phyloP scores from a whole-genome alignment of 2,113 vertebrate species.

The Erythrocercus mccallii region DNA sequence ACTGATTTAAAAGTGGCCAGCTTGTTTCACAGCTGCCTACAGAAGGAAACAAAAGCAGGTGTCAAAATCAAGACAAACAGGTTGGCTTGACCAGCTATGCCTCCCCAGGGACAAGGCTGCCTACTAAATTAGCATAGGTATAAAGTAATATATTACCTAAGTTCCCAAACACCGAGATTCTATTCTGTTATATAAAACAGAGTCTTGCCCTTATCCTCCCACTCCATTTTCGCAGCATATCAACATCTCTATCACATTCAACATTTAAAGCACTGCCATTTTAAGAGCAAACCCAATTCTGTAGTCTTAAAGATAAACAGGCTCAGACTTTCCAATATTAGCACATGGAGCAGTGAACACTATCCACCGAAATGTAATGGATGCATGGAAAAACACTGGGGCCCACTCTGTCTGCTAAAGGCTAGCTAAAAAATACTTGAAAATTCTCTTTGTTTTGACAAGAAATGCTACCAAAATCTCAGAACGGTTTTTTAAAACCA shows the following conservation, averaged over 20 bases:
- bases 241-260: neutral
- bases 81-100: neutral
- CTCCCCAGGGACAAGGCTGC: neutral
- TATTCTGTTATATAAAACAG: neutral
- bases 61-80: slow-evolving; percentile 28
- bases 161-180: neutral
- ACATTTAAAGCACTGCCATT: neutral
- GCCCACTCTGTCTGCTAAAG: neutral
- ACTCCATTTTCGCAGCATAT: neutral
- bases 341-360: neutral
- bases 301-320: neutral
- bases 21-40: neutral
- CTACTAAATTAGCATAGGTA: neutral
- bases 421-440: neutral
- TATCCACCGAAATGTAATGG: rapidly evolving
- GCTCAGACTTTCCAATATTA: neutral
- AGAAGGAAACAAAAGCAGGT: neutral
- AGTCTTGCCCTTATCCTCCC: neutral
- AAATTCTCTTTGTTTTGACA: neutral
- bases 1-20: slow-evolving; percentile 4
- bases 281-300: neutral
- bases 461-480: neutral
- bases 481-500: neutral
- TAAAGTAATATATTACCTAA: neutral
- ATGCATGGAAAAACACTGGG: neutral